Evolutionary conservation across 1,140 invertebrate genomes (phyloP).

Genomic region (Pogonus chalceus): DNA sequence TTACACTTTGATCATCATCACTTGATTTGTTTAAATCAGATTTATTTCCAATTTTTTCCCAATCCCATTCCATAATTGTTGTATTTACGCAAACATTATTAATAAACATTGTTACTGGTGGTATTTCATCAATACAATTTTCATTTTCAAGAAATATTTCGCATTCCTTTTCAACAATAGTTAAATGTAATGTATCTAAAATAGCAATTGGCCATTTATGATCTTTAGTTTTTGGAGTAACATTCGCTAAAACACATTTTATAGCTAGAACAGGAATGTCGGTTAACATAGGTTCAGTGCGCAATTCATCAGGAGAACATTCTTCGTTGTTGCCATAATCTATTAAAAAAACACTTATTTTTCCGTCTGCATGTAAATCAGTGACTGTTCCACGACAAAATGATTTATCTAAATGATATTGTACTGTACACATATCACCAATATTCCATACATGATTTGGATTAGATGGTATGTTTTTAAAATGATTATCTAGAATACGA

Average conservation of each 20-base stretch:
- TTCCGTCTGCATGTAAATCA: slow-evolving; percentile 30
- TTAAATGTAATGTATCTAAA: slow-evolving; percentile 16
- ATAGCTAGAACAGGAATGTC: slow-evolving; percentile 47
- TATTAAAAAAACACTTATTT: slow-evolving; percentile 44
- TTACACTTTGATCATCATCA: neutral
- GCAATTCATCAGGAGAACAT: slow-evolving; percentile 40
- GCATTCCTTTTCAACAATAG: slow-evolving; percentile 17
- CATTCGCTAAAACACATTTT: slow-evolving; percentile 36
- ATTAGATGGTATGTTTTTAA: slow-evolving; percentile 35
- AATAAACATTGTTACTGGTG: neutral
- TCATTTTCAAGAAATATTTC: neutral
- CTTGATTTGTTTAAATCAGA: neutral
- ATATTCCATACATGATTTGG: slow-evolving; percentile 39
- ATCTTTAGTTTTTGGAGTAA: slow-evolving; percentile 31
- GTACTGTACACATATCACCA: slow-evolving; percentile 52
- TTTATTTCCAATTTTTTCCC: neutral
- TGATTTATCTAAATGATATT: slow-evolving; percentile 46
- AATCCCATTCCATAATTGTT: slow-evolving; percentile 3
- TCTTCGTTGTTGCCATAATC: slow-evolving; percentile 53
- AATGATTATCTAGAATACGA: slow-evolving; percentile 39
- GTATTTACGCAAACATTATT: slow-evolving; percentile 11
- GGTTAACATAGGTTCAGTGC: slow-evolving; percentile 45
- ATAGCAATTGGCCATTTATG: slow-evolving; percentile 18
- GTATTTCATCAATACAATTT: neutral
- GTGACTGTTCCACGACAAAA: slow-evolving; percentile 51